phyloP scores from a whole-genome alignment of 2,113 vertebrate genomes.

The Rhabdomys dilectus region DNA sequence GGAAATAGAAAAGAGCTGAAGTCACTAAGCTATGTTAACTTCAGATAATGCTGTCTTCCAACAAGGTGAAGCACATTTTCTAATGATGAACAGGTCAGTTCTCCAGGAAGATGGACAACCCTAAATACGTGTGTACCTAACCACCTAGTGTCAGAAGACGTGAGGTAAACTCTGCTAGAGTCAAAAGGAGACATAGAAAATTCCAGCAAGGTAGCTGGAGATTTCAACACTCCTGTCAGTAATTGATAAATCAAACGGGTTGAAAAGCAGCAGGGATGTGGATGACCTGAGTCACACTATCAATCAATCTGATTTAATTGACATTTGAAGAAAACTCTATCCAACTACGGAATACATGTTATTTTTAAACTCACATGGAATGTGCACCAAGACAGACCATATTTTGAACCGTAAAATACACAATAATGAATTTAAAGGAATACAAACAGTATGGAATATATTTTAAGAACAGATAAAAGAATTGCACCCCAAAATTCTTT shows the following conservation, averaged over 20 bases:
- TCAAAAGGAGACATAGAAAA: neutral
- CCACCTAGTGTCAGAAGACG: neutral
- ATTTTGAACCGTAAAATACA: neutral
- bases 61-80: neutral
- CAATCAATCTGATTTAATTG: slow-evolving; percentile 46
- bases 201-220: neutral
- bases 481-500: neutral
- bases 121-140: neutral
- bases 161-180: neutral
- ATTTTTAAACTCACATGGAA: neutral
- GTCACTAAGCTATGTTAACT: neutral
- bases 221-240: slow-evolving; percentile 22
- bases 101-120: neutral
- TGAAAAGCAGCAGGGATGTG: neutral
- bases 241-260: neutral
- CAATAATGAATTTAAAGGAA: neutral
- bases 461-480: slow-evolving; percentile 27
- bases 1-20: neutral
- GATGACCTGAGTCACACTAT: slow-evolving; percentile 9
- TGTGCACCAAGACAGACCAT: neutral
- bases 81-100: neutral
- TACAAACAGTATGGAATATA: neutral
- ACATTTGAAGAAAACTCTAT: slow-evolving; percentile 36
- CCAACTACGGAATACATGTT: neutral
- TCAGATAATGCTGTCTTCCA: neutral